Conservation (phyloP, 2,797 vertebrate species). For the Heterohyrax brucei region DNA sequence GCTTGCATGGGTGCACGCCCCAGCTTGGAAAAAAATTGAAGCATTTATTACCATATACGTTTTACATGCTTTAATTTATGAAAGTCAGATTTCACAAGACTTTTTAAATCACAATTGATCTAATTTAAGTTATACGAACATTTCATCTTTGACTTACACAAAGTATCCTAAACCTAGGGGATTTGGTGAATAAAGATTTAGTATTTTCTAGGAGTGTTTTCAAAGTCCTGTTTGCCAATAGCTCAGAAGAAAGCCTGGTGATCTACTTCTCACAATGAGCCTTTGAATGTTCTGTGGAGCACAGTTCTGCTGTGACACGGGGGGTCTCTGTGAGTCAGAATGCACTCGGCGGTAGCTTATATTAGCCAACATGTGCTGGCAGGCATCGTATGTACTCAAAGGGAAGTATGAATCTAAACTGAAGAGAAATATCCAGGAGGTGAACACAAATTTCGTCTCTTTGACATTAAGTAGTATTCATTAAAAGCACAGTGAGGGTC, state of each 20-base stretch:
- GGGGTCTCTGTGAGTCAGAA: background rate
- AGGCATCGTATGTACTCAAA: constrained; percentile 60
- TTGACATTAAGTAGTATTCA: constrained; percentile 16
- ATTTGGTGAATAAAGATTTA: constrained; percentile 4
- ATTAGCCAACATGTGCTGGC: background rate
- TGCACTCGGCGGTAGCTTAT: background rate
- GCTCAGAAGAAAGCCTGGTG: background rate
- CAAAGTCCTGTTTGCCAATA: background rate
- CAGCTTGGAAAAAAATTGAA: background rate
- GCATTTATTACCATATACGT: background rate
- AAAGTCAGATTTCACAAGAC: background rate
- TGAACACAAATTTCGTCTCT: background rate
- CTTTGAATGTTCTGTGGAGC: background rate
- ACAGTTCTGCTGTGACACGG: background rate
- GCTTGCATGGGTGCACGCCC: background rate
- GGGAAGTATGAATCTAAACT: background rate
- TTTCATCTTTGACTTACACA: background rate
- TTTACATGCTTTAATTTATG: constrained; percentile 36
- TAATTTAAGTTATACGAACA: constrained; percentile 24
- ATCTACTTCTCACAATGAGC: background rate
- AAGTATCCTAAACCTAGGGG: background rate
- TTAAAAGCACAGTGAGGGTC: constrained; percentile 20
- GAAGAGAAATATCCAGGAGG: constrained; percentile 39
- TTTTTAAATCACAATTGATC: background rate
- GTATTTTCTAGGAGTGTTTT: constrained; percentile 49